phyloP scores from a whole-genome alignment of 2,797 vertebrate genomes.

The Remorina albescens region DNA sequence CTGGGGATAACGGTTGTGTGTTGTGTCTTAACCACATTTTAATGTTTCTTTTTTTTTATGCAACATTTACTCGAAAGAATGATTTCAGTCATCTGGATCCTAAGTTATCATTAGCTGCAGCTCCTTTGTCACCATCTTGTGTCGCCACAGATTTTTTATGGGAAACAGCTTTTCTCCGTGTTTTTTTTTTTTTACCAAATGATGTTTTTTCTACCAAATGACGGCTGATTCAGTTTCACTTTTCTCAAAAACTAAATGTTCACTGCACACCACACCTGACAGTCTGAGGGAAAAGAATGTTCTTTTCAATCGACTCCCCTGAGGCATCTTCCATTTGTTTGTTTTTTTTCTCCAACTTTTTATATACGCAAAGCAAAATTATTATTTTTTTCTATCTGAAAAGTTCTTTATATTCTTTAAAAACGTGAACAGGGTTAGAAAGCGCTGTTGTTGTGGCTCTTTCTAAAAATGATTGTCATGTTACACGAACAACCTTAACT shows the following conservation, averaged over 20 bases:
- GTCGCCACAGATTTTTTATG: too few relatives aligned
- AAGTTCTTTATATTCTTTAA: background rate
- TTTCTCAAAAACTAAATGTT: background rate
- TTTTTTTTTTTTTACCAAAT: too few relatives aligned
- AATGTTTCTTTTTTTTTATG: too few relatives aligned
- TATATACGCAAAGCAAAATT: background rate
- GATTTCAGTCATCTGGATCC: too few relatives aligned
- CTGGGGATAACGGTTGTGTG: too few relatives aligned
- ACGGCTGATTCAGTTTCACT: background rate
- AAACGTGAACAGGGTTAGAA: background rate
- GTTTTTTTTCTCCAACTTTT: background rate
- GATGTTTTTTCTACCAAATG: background rate
- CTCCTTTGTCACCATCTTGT: too few relatives aligned
- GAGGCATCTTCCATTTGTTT: background rate
- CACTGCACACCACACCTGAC: background rate
- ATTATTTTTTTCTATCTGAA: background rate
- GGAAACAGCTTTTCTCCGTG: too few relatives aligned
- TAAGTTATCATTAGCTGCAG: too few relatives aligned
- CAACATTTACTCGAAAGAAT: too few relatives aligned
- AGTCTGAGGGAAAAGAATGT: background rate
- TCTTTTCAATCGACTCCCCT: background rate
- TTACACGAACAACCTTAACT: background rate
- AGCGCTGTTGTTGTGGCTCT: background rate
- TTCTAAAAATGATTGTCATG: background rate
- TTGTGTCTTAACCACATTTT: too few relatives aligned